A percentile compares a stretch with the other conserved stretches of the same genome.
Evolutionary conservation across 2,113 vertebrate genomes (phyloP).

Genomic region (Sinocyclocheilus grahami): DNA sequence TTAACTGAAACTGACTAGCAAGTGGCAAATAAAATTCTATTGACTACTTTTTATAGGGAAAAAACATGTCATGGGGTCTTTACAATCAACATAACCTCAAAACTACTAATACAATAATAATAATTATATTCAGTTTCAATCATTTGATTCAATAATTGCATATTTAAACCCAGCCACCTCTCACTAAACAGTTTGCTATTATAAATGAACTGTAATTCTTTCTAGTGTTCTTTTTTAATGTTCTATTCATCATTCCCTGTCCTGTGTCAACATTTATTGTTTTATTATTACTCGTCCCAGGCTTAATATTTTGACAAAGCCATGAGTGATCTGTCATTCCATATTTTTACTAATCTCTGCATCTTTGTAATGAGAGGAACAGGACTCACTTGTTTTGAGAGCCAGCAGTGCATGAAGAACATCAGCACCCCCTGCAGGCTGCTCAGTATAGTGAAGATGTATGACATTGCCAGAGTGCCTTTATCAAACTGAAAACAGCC

Average conservation of each 20-base stretch:
- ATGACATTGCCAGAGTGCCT: slow-evolving; percentile 65
- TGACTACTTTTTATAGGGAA: no score
- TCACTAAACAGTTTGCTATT: neutral
- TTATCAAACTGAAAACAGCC: slow-evolving; percentile 81
- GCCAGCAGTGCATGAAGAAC: slow-evolving; percentile 82
- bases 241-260: neutral
- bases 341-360: no score
- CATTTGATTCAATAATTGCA: no score
- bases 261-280: neutral
- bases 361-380: neutral
- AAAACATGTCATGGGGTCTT: no score
- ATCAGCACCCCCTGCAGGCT: slow-evolving; percentile 80
- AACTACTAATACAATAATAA: no score
- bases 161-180: no score
- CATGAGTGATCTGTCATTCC: no score
- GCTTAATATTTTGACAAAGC: neutral
- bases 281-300: neutral
- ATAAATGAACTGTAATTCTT: neutral
- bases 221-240: no score
- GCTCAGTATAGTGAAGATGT: slow-evolving; percentile 81
- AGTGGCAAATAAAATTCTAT: no score
- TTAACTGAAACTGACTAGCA: no score
- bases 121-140: no score
- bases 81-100: no score
- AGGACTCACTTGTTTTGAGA: slow-evolving; percentile 80